These are phyloP conservation scores for Magallana nippona DNA, from an alignment of 2,888 invertebrate species.

Conservation along the genomic window DNA sequence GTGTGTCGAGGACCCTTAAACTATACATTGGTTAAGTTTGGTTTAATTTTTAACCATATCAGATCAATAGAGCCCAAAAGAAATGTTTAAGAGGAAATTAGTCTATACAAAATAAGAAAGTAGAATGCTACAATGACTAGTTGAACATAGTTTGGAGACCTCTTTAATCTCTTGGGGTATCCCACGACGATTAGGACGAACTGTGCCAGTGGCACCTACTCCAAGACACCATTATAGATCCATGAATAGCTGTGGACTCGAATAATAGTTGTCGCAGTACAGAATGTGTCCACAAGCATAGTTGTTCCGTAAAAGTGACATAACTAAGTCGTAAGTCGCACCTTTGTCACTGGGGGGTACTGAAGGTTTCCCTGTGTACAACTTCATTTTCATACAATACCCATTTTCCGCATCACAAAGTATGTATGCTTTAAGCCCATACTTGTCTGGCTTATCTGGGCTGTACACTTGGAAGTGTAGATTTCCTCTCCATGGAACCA, in stretches of 20 bases:
- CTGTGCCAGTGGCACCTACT: slow-evolving; percentile 43
- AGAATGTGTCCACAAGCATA: slow-evolving; percentile 39
- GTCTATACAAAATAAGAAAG: too few relatives aligned
- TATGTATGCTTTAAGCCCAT: slow-evolving; percentile 54
- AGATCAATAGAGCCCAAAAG: too few relatives aligned
- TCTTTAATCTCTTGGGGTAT: slow-evolving; percentile 47
- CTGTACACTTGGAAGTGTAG: slow-evolving; percentile 53
- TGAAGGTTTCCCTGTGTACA: slow-evolving; percentile 51
- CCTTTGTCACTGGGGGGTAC: slow-evolving; percentile 39
- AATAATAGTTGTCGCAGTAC: slow-evolving; percentile 50
- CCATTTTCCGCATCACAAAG: slow-evolving; percentile 53
- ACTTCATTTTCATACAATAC: slow-evolving; percentile 44
- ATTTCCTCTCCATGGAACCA: slow-evolving; percentile 54
- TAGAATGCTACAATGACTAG: too few relatives aligned
- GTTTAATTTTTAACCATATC: too few relatives aligned
- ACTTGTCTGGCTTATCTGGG: slow-evolving; percentile 55
- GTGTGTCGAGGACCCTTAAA: too few relatives aligned
- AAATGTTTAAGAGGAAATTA: too few relatives aligned
- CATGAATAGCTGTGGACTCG: slow-evolving; percentile 41
- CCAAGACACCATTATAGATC: slow-evolving; percentile 39
- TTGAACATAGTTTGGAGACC: background rate
- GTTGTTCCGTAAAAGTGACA: slow-evolving; percentile 39
- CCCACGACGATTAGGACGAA: slow-evolving; percentile 44
- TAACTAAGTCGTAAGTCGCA: slow-evolving; percentile 52
- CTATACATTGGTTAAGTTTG: too few relatives aligned